Evolutionary conservation across 2,888 invertebrate genomes (phyloP), one percentile per base, ranked within the genome.

Genomic region (Timema podura): DNA sequence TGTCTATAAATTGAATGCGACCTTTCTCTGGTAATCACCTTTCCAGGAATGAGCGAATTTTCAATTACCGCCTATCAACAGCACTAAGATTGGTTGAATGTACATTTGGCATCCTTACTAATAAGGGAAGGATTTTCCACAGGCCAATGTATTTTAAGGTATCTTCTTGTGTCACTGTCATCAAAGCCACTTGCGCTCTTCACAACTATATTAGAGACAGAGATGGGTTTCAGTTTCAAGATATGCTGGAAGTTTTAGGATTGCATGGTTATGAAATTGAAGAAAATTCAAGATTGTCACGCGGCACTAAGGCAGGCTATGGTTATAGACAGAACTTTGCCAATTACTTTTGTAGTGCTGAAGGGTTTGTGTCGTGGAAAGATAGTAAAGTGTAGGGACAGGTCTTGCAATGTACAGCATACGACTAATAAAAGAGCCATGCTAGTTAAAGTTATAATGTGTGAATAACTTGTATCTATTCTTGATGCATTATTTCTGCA

Each of bases 91-190:
- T 73, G 48, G 74, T 77, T n/a, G 75, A 78, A 71, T 76, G 76
- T 69, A 72, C 75, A 66, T 77, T 78, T 72, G 76, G 77, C n/a
- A 77, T 78, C 72, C 72, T 76, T 2, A 72, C 71, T 48, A 76
- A 77, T 74, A 77, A 77, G 72, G 77, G 77, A 76, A 70, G 77
- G 72, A 78, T 79, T 71, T 77, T 78, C 69, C 78, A 79, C 73
- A 71, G 76, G 69, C 75, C 78, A 7, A 45, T 69, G 16, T 69
- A 72, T 67, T 51, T 71, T 16, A 45, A 67, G 57, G 68, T 72
- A 15, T 74, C 76, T 65, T 75, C 75, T 72, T 73, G 75, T 61
- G 70, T 73, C 8, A 67, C 70, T 64, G 74, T 76, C 51, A 73
- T 76, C 8, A 77, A 77, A 65, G 74, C 75, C 54, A 76, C 75